Base-by-base conservation (phyloP, 2,797 vertebrate genomes). In the Poliocrania exsul region DNA sequence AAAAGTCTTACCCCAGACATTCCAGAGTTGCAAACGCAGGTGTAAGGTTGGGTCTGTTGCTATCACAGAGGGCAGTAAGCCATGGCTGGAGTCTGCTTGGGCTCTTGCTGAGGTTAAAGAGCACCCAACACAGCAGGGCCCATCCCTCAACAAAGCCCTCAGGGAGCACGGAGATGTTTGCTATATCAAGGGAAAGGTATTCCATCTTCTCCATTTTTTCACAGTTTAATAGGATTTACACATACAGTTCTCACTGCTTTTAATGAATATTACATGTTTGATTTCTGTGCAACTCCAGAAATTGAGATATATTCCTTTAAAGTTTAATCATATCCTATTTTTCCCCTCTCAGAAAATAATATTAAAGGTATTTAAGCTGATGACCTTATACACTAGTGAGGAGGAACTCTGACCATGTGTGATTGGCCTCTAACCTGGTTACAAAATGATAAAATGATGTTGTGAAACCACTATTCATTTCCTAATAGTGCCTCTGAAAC, bases 361-460 rank as follows among this genome's bases (percentile, higher is more conserved):
- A 16, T 71, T 85, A 78, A 61, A 93, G 35, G 35, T 93, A 81
- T 89, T 89, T 89, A 81, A 80, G 65, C 42, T 86, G 86, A 74
- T 91, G 95, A 58, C 61, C 46, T 88, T 72, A 62, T 29, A 75
- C 65, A 75, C 65, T 61, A 51, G 62, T 46, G 72, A 38, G 64
- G 84, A 83, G 66, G 72, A 94, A 78, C 81, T 92, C 78, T 49
- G 84, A 91, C 84, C 69, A 54, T 35, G 65, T 88, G 82, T 81
- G 81, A 95, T 42, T 93, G 46, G 88, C 93, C 86, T 93, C 92
- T 89, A 94, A 91, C 88, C 84, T 83, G 84, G 90, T 96, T 97
- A 93, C 94, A 95, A 95, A 95, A 96, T 5, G 23, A 85, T 89
- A 95, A 94, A 97, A 91, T 79, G 70, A 58, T 89, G 75, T 97